phyloP scores from a whole-genome alignment of 2,797 vertebrate genomes.

The Crocodylus rhombifer region DNA sequence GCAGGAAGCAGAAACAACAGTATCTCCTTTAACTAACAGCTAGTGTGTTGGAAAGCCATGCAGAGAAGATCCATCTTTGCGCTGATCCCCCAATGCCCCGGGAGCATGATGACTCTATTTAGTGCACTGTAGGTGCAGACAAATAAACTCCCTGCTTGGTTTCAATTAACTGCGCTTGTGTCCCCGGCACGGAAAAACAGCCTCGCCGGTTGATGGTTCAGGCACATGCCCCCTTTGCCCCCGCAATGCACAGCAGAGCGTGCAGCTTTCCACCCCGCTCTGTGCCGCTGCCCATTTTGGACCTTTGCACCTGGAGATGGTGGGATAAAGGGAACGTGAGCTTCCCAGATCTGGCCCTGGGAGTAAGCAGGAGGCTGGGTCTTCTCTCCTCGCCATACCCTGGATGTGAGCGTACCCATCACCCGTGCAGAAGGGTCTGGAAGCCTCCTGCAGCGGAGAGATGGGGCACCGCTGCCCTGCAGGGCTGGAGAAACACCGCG shows the following conservation, averaged over 20 bases:
- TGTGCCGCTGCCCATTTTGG: neutral
- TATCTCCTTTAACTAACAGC: conserved; percentile 63
- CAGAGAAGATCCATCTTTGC: conserved; percentile 28
- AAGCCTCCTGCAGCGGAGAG: neutral
- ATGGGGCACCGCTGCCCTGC: neutral
- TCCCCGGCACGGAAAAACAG: accelerated
- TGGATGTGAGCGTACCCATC: too few species aligned
- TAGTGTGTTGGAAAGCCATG: conserved; percentile 29
- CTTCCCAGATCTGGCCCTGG: neutral
- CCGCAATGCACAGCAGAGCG: neutral
- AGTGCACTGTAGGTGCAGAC: neutral
- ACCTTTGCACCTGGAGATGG: neutral
- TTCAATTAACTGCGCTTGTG: neutral
- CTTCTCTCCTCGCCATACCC: too few species aligned
- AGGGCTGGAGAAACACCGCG: too few species aligned
- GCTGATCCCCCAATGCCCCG: neutral
- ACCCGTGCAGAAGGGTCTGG: too few species aligned
- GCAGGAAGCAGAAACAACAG: conserved; percentile 73
- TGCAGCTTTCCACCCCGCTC: neutral
- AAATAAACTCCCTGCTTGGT: neutral
- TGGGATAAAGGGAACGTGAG: too few species aligned
- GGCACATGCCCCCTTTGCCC: accelerated
- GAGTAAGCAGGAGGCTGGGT: neutral
- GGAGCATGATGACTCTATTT: neutral
- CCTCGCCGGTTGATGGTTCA: neutral